These are phyloP conservation scores for Acrobasis suavella DNA, from an alignment of 2,888 invertebrate species.

Conservation along the genomic window DNA sequence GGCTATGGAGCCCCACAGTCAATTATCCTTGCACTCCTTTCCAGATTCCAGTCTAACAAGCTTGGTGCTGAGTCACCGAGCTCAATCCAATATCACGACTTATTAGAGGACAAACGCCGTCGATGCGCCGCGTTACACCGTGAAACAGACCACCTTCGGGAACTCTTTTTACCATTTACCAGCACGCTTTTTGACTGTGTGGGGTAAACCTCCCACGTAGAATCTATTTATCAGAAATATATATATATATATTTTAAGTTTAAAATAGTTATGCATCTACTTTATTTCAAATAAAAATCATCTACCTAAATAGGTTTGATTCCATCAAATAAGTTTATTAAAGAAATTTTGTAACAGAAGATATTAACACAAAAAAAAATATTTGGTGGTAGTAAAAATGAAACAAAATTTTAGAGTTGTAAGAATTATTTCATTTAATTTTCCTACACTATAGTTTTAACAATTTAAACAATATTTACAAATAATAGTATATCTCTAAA, in stretches of 20 bases:
- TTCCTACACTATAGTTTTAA: constrained; percentile 60
- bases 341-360: too few relatives aligned
- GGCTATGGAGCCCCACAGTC: background rate
- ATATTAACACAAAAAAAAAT: background rate
- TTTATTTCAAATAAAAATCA: too few relatives aligned
- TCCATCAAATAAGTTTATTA: too few relatives aligned
- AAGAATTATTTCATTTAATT: constrained; percentile 59
- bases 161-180: constrained; percentile 63
- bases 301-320: too few relatives aligned
- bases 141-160: constrained; percentile 75
- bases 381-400: constrained; percentile 22
- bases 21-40: constrained; percentile 3
- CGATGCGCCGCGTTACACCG: constrained; percentile 69
- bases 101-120: constrained; percentile 69
- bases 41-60: constrained; percentile 42
- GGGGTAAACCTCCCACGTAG: constrained; percentile 65
- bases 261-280: too few relatives aligned
- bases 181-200: constrained; percentile 46
- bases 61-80: constrained; percentile 66
- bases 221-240: background rate
- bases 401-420: constrained; percentile 33
- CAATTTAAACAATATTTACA: constrained; percentile 75
- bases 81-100: constrained; percentile 69
- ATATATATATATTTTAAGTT: too few relatives aligned
- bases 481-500: constrained; percentile 49